These are phyloP conservation scores for Onychostruthus taczanowskii DNA, from an alignment of 2,113 vertebrate genomes.

Conservation along the genomic window DNA sequence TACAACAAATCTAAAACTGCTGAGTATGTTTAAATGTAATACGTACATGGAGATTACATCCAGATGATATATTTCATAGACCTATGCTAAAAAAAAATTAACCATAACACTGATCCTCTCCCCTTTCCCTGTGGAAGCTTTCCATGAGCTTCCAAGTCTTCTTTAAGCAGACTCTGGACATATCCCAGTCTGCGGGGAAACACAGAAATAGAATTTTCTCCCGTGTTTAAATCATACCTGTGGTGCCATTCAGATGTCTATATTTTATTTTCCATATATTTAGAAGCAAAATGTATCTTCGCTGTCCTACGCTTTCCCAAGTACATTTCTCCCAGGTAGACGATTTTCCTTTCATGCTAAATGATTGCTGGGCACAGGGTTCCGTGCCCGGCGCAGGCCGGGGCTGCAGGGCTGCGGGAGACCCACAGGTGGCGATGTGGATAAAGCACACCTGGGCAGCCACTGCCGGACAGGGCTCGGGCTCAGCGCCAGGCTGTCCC, in stretches of 20 bases:
- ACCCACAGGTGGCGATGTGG: slow-evolving; percentile 81
- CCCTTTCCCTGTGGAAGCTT: neutral
- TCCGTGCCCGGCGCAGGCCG: neutral
- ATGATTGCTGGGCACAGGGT: fast-evolving
- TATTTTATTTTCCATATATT: neutral
- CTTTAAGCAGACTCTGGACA: neutral
- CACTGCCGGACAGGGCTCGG: neutral
- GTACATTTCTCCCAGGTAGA: neutral
- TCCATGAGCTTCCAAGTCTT: neutral
- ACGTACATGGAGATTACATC: slow-evolving; percentile 34
- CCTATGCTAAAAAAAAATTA: neutral
- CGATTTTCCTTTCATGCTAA: neutral
- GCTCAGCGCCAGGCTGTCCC: neutral
- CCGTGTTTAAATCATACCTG: neutral
- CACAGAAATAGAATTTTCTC: neutral
- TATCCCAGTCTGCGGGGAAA: neutral
- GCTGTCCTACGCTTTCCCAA: neutral
- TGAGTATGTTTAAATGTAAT: slow-evolving; percentile 45
- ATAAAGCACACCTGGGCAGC: slow-evolving; percentile 70
- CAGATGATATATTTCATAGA: slow-evolving; percentile 52
- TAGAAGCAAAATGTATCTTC: neutral
- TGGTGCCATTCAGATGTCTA: neutral
- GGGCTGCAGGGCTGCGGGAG: slow-evolving; percentile 50
- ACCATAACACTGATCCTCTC: neutral
- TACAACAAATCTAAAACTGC: slow-evolving; percentile 45